Evolutionary conservation across 2,888 invertebrate species (phyloP), one percentile per base, ranked within the genome.

Genomic region (Esperia sulphurella): DNA sequence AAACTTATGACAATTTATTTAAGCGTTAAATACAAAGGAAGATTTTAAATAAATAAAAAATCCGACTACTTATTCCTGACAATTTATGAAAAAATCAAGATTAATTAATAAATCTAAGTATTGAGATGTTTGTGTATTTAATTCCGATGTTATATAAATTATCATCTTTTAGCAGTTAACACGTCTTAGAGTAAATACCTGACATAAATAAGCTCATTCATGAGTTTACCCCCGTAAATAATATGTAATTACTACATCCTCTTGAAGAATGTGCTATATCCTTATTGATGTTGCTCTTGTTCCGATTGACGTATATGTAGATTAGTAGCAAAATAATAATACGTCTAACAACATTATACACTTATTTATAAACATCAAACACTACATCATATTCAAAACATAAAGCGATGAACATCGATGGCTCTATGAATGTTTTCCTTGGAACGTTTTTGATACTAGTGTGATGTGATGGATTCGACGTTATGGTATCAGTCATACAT

Each of bases 1-100:
- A 73, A n/a, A 35, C 65, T 72, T 79, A 74, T 76, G 77, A 76
- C 76, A 79, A 75, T 75, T 72, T 79, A 75, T 78, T 76, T 74
- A 65, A 74, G 68, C 58, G 64, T 67, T 60, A 29, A 68, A 66
- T 61, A 55, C 58, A 56, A 60, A 56, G 57, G 61, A 63, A 53
- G 56, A 61, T 59, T 62, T 52, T 41, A 49, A 53, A 56, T 53
- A 53, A 52, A 49, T 50, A 50, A 53, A 45, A 49, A 49, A 47
- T 35, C 28, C 7, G 14, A n/a, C n/a, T n/a, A n/a, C n/a, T n/a
- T n/a, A n/a, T n/a, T n/a, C n/a, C n/a, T n/a, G 28, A 4, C 6
- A 30, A 21, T 2, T 21, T 21, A 21, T 21, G 2, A 21, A 21
- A 21, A 21, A 21, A 21, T 21, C 21, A 21, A 21, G 21, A 21